Percentiles rank a stretch among this genome's conserved stretches.
Conservation (phyloP, 2,888 invertebrate genomes). For the Leucania comma region DNA sequence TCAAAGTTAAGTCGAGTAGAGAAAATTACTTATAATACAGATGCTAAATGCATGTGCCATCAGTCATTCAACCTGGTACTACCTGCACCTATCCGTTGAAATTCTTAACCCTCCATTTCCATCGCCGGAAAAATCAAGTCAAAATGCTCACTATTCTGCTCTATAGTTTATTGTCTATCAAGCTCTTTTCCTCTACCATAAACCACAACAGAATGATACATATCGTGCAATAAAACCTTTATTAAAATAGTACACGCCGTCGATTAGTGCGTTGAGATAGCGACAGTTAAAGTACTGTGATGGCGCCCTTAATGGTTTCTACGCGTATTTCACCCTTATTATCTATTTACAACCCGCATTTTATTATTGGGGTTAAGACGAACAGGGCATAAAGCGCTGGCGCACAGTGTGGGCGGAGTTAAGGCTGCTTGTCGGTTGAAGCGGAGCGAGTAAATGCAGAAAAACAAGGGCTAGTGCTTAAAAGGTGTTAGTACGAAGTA, state of each 20-base stretch:
- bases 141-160: neutral
- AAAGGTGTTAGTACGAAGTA: no score
- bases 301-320: constrained; percentile 88
- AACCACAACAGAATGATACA: constrained; percentile 61
- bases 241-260: constrained; percentile 80
- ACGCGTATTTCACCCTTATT: constrained; percentile 86
- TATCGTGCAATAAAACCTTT: constrained; percentile 74
- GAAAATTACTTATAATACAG: no score
- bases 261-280: constrained; percentile 83
- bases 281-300: constrained; percentile 81
- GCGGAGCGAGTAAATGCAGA: constrained; percentile 1
- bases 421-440: constrained; percentile 8
- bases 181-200: constrained; percentile 39
- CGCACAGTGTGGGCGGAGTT: constrained; percentile 80
- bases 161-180: constrained; percentile 8
- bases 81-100: neutral
- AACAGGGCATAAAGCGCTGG: constrained; percentile 80
- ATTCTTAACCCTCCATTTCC: neutral
- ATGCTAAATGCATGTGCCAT: no score
- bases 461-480: neutral
- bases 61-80: neutral
- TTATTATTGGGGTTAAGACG: constrained; percentile 90
- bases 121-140: neutral
- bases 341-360: constrained; percentile 90
- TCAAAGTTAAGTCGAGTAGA: no score